A percentile compares a stretch with the other conserved stretches of the same genome.
Conservation (phyloP, 1,140 invertebrate species). For the Hypothenemus hampei region DNA sequence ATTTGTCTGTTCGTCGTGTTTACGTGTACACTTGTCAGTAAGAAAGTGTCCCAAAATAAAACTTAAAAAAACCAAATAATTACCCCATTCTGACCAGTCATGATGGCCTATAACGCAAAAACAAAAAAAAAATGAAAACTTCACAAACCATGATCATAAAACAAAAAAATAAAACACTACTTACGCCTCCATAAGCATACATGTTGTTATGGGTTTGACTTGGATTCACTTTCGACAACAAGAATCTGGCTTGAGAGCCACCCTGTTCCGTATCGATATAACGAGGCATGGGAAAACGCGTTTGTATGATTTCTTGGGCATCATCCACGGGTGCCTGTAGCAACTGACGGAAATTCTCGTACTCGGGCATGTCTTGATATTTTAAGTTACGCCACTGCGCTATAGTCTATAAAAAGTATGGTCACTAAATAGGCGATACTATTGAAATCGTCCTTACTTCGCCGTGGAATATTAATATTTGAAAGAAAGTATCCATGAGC, state of each 20-base stretch:
- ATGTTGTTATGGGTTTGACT: slow-evolving; percentile 99
- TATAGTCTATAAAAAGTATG: slow-evolving; percentile 70
- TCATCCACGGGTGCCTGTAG: slow-evolving; percentile 95
- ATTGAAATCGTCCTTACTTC: slow-evolving; percentile 66
- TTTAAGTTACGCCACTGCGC: slow-evolving; percentile 91
- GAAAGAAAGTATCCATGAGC: slow-evolving; percentile 99
- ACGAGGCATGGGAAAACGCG: slow-evolving; percentile 94
- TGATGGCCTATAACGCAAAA: slow-evolving; percentile 23
- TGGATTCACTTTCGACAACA: slow-evolving; percentile 98
- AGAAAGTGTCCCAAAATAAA: too few relatives aligned
- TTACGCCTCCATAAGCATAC: slow-evolving; percentile 89
- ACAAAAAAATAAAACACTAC: slow-evolving; percentile 42
- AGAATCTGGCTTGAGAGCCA: slow-evolving; percentile 94
- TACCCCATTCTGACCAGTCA: slow-evolving; percentile 27
- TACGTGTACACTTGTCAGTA: too few relatives aligned
- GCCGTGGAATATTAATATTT: slow-evolving; percentile 99
- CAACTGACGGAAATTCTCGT: slow-evolving; percentile 95
- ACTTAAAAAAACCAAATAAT: slow-evolving; percentile 24
- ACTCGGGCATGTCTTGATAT: slow-evolving; percentile 95
- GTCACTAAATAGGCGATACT: background rate
- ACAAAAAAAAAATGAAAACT: slow-evolving; percentile 19
- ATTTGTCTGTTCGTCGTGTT: too few relatives aligned
- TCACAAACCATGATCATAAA: too few relatives aligned
- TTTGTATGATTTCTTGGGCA: slow-evolving; percentile 93
- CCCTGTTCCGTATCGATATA: slow-evolving; percentile 99